phyloP scores from a whole-genome alignment of 2,797 vertebrate genomes.

The Todus mexicanus region DNA sequence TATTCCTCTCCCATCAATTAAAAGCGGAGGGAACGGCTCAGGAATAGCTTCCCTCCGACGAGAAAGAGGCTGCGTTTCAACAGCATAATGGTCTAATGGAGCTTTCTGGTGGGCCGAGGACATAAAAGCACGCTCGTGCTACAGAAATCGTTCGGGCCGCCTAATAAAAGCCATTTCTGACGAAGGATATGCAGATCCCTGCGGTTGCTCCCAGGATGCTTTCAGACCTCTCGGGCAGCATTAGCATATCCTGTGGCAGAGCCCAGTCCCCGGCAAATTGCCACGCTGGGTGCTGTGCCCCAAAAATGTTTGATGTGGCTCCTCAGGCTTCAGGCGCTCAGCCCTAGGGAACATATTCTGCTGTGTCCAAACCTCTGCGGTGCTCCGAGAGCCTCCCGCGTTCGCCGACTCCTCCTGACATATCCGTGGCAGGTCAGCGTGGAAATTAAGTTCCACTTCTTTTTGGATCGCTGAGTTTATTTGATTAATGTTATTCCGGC shows the following conservation, averaged over 20 bases:
- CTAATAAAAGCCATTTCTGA: not conserved
- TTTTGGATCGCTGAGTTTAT: not conserved
- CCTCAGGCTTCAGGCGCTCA: not conserved
- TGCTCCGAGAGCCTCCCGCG: not conserved
- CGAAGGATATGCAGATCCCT: not conserved
- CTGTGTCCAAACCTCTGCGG: not conserved
- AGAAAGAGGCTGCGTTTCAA: not conserved
- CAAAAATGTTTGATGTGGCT: constrained; percentile 22
- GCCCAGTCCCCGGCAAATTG: constrained; percentile 3
- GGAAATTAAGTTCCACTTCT: not conserved
- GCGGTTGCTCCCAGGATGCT: not conserved
- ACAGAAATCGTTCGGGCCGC: not conserved
- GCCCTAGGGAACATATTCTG: not conserved
- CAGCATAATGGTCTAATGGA: not conserved
- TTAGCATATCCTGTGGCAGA: not conserved
- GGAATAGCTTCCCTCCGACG: not conserved
- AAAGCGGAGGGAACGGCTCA: not conserved
- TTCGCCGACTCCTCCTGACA: not conserved
- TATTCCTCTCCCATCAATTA: not conserved
- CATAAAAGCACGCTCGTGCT: not conserved
- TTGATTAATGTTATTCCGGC: not conserved
- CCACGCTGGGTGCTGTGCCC: not conserved
- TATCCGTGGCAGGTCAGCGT: not conserved
- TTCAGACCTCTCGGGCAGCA: not conserved
- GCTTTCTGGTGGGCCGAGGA: not conserved